Base-by-base conservation (phyloP, 2,888 invertebrate genomes). In the Nycteola revayana region DNA sequence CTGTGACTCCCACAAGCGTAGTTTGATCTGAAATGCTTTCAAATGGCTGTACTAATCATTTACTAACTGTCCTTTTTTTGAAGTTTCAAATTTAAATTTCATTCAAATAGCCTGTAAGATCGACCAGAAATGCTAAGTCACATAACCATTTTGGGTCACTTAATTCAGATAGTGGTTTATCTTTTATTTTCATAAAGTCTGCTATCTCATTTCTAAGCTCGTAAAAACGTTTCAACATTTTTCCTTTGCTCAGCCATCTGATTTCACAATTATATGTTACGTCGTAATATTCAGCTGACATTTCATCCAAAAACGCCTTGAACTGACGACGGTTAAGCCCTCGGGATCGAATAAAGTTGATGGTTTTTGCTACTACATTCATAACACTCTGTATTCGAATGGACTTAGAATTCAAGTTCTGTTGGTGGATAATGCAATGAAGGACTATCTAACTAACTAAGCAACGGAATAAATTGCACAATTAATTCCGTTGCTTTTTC, bases 361-460 rank as follows among this genome's bases (percentile, higher is more conserved):
- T 20, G 9, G 10, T 7, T 9, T 9, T 20, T 20, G 9, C 14
- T 7, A 18, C 22, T 2, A 2, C 11, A 11, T 22, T 10, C 20
- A 29, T 29, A 7, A 21, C 21, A n/a, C 7, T 7, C 7, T 22
- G 21, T 4, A 1, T 11, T 1, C 1, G 10, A 10, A 26, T n/a
- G 7, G n/a, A 7, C 7, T 26, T 26, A 1, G 14, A 1, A 14
- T n/a, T 1, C 10, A 26, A 14, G 2, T 2, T 3, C 14, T 26
- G 14, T 14, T 26, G 25, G 8, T 26, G 25, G 4, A 26, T 26
- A 5, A 26, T 26, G 10, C 25, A 26, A n/a, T 26, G 25, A 3
- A 1, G 14, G 25, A 14, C 10, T 26, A 2, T 14, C 18, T 5
- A 3, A 18, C 6, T 18, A 3, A 5, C 3, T 18, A n/a, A n/a